Percentiles rank a stretch among this genome's conserved stretches.
Evolutionary conservation across 1,140 invertebrate genomes (phyloP).

Genomic region (Dolichoris vasculosae): DNA sequence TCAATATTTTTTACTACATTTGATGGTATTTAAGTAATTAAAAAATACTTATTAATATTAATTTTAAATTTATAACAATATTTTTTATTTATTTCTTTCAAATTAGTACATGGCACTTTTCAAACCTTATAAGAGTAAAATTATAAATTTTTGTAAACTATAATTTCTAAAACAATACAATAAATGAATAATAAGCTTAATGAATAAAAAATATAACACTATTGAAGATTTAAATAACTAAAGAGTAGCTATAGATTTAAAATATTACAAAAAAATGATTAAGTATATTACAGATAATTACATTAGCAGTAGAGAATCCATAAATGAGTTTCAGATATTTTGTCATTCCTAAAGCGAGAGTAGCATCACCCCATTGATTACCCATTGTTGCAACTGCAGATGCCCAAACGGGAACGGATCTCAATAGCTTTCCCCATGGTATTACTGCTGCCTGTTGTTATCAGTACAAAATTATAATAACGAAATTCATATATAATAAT

Average conservation of each 20-base stretch:
- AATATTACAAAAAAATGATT: constrained; percentile 13
- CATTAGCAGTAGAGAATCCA: constrained; percentile 77
- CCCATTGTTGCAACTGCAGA: constrained; percentile 78
- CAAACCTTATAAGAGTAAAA: no score
- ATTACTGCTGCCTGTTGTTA: constrained; percentile 69
- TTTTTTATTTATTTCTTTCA: no score
- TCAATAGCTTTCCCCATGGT: constrained; percentile 76
- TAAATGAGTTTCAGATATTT: constrained; percentile 78
- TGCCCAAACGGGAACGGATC: constrained; percentile 78
- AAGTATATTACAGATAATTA: constrained; percentile 61
- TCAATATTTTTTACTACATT: no score
- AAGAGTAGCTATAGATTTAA: no score
- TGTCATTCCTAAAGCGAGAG: constrained; percentile 76
- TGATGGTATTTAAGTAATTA: neutral
- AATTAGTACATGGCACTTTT: no score
- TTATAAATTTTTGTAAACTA: no score
- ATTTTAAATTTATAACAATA: no score
- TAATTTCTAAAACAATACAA: no score
- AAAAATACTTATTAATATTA: neutral
- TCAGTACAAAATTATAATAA: constrained; percentile 12
- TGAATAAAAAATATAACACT: no score
- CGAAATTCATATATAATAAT: neutral
- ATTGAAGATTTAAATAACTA: no score
- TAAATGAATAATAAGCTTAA: no score
- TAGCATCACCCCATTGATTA: constrained; percentile 78